Evolutionary conservation across 2,888 invertebrate species (phyloP), one percentile per base, ranked within the genome.

Genomic region (Polydrusus cervinus): DNA sequence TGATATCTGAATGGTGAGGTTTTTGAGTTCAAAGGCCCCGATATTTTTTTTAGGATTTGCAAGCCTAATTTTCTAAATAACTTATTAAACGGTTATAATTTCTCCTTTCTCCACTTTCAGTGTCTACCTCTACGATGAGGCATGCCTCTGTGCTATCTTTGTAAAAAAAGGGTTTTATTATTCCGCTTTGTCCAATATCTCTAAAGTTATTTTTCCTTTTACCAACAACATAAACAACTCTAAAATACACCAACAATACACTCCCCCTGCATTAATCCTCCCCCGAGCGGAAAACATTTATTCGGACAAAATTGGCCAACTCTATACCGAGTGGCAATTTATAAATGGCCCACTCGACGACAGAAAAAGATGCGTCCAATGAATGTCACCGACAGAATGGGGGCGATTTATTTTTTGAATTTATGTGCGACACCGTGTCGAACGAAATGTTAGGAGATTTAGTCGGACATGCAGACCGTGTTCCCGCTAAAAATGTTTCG

Each of bases 351-450:
- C 74, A 70, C 74, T 74, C 68, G 66, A 74, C 74, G 74, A 70
- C 74, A 75, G 61, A 75, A 75, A 75, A 75, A 75, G 75, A 75
- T 66, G 72, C 71, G 64, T 68, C 72, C 72, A 75, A 75, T 75
- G 72, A 75, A 75, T 75, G 75, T 75, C 75, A 68, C 25, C 68
- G 68, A 61, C 72, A 75, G 75, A 72, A 75, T 55, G 30, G 69
- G 75, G 60, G 38, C 72, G 55, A 68, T 67, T 72, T 75, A 72
- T 68, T 72, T 75, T 75, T 75, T 72, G 49, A 70, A 75, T 75
- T 75, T 75, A 75, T 75, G 69, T 38, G 67, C 79, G 74, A 78
- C 79, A 76, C 78, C 74, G 77, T 77, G 78, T 78, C 79, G 74
- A 78, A 78, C 60, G 40, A 68, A 60, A 70, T 70, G 70, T 70